Evolutionary conservation across 1,140 invertebrate genomes (phyloP), one percentile per base, ranked within the genome.

Genomic region (Acyrthosiphon pisum): DNA sequence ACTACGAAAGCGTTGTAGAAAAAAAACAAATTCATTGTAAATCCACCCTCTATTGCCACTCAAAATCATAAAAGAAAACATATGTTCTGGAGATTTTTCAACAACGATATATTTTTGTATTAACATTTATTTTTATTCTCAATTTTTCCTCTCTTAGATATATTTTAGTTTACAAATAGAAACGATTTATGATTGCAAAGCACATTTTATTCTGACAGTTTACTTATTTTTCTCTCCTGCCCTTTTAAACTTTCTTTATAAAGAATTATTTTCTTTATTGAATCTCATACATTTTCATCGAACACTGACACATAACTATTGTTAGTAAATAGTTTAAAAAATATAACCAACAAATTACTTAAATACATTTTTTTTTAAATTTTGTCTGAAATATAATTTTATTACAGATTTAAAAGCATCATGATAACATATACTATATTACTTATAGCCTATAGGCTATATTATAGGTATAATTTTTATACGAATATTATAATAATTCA

Each of bases 171-270:
- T 56, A 60, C 50, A 4, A 56, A 56, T 41, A 90, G 8, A 56
- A 90, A 90, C 50, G 11, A 90, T 90, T 90, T 90, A 90, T 30
- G 88, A 90, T 60, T n/a, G 48, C 37, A 90, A 60, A 56, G 53
- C 60, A 60, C 88, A 90, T 90, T 90, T 90, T 90, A 90, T 90
- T 44, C 18, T 41, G 53, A 60, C 53, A 90, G 50, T 60, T 60
- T 60, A 60, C 53, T 60, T 56, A 4, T 60, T 90, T 56, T 26
- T 90, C n/a, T 37, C 30, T 41, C 20, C 7, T 22, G 6, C 23
- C 50, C 35, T 48, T 60, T 90, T 60, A 60, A 90, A 90, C 88
- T 90, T 90, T 60, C 14, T 35, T 35, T 35, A 9, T 41, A 53
- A 50, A 35, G 9, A 35, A 35, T 35, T 91, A 76, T 46, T 91